Conservation (phyloP, 2,797 vertebrate species). For the Sylvilagus floridanus region DNA sequence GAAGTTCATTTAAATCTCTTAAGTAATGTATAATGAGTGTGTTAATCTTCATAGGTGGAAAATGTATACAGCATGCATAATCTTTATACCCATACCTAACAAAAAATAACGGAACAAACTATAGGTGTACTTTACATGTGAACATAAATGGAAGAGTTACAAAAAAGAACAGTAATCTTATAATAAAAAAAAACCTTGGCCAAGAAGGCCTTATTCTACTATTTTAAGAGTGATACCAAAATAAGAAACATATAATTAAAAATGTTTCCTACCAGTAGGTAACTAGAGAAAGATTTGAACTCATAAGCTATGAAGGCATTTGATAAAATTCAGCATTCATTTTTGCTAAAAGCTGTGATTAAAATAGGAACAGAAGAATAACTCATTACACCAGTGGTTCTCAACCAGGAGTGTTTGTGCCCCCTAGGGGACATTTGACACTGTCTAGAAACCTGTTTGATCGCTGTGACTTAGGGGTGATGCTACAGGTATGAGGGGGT, state of each 20-base stretch:
- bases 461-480: neutral
- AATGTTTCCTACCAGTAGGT: neutral
- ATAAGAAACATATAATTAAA: neutral
- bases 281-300: neutral
- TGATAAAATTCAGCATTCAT: neutral
- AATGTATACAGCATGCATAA: neutral
- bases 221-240: neutral
- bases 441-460: neutral
- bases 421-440: neutral
- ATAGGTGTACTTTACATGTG: neutral
- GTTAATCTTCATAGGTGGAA: neutral
- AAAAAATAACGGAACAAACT: neutral
- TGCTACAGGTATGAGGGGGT: neutral
- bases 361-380: neutral
- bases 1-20: neutral
- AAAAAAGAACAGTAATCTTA: neutral
- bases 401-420: neutral
- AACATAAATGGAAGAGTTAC: neutral
- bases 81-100: neutral
- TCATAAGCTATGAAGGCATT: neutral
- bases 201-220: neutral
- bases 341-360: neutral
- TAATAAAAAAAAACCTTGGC: neutral
- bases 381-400: neutral
- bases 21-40: neutral